phyloP scores from a whole-genome alignment of 2,888 invertebrate species.

The Ethmia dodecea region DNA sequence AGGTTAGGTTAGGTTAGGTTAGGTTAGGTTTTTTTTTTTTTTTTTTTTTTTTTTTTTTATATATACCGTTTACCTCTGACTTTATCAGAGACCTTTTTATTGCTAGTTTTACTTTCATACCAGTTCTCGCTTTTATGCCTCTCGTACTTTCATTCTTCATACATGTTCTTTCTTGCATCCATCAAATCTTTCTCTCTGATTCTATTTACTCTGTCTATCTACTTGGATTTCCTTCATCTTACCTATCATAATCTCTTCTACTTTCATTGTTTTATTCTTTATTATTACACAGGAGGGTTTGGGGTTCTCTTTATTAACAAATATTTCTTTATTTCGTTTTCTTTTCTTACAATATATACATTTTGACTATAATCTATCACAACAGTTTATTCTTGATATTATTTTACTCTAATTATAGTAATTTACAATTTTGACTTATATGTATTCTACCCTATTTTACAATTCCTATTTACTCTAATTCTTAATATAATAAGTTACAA shows the following conservation, averaged over 20 bases:
- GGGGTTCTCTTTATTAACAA: too few relatives aligned
- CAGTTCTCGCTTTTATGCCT: neutral
- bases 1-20: slow-evolving; percentile 16
- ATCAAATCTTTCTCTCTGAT: neutral
- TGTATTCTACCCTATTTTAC: neutral
- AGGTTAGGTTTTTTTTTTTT: slow-evolving; percentile 8
- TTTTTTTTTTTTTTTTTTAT: neutral
- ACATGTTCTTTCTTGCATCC: neutral
- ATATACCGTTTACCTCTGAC: too few relatives aligned
- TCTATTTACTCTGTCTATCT: neutral
- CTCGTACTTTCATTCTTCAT: neutral
- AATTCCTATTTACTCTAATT: too few relatives aligned
- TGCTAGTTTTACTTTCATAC: neutral
- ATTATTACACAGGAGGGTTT: too few relatives aligned
- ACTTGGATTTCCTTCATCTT: neutral
- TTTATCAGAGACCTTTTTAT: neutral
- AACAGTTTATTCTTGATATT: too few relatives aligned
- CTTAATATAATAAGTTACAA: neutral
- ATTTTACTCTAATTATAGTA: too few relatives aligned
- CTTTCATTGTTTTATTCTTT: too few relatives aligned
- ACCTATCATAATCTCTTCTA: too few relatives aligned
- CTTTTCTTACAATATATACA: too few relatives aligned
- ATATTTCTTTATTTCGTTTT: too few relatives aligned
- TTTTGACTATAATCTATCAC: too few relatives aligned
- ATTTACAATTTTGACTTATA: neutral